Evolutionary conservation across 2,113 vertebrate species (phyloP), one percentile per base, ranked within the genome.

Genomic region (Azemiops feae): DNA sequence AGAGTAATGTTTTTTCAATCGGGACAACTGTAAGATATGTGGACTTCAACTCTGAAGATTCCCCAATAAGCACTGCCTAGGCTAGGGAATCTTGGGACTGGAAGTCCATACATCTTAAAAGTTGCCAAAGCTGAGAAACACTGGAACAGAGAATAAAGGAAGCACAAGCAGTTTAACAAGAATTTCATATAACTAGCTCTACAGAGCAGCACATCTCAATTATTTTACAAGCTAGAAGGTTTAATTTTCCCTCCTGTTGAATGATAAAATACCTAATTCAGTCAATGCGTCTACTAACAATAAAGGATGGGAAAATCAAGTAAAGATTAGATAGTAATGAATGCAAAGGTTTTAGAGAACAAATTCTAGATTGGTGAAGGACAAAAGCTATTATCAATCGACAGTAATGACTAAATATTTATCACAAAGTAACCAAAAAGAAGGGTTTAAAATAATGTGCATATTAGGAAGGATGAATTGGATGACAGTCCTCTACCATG

Each of bases 401-500:
- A 96, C 95, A 95, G 94, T 74, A 94, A 85, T 87, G 50, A 91
- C 93, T 25, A 90, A 54, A 53, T 87, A 94, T 93, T 91, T 94
- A 94, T 85, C 0, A 0, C 0, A 0, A 50, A 90, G 93, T 54
- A 96, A 97, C 96, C 86, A 7, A 95, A 96, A 95, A 92, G 91
- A 90, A 95, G 94, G 87, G 91, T 95, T 95, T 96, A 95, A 90
- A 96, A 96, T 89, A 97, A 95, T 91, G 57, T 0, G 30, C 95
- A 95, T 96, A 95, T 96, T 95, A 97, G 95, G 91, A 94, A 90
- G 30, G 97, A 92, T 95, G 94, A 96, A 93, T 89, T 92, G 96
- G 96, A 96, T 94, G 95, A 96, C 43, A 50, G 91, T 96, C 87
- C 91, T 85, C 90, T 96, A 95, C 94, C 14, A 74, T 95, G 58